Conservation (phyloP, 92 coral and sea anemone species). For the Siderastrea radians region DNA sequence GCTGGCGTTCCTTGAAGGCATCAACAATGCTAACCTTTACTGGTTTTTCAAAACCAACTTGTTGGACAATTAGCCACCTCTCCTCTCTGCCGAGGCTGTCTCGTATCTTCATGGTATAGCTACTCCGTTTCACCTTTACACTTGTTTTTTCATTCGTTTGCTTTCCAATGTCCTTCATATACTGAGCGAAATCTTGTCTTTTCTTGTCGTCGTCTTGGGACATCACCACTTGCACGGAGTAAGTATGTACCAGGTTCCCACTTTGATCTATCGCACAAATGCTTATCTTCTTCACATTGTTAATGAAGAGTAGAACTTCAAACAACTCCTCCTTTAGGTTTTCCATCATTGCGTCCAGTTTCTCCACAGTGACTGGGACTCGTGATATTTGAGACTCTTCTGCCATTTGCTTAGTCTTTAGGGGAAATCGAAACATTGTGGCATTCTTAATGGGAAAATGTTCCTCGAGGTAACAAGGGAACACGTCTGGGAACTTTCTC, state of each 20-base stretch:
- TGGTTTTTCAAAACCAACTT: conserved; percentile 65
- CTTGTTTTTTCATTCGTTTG: conserved; percentile 20
- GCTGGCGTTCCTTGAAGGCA: conserved; percentile 43
- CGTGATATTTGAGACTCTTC: conserved; percentile 44
- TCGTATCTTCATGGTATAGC: conserved; percentile 52
- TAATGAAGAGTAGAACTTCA: conserved; percentile 81
- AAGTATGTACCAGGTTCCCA: conserved; percentile 45
- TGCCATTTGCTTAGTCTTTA: conserved; percentile 61
- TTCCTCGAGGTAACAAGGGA: conserved; percentile 77
- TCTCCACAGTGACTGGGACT: conserved; percentile 15
- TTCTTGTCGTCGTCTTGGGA: conserved; percentile 52
- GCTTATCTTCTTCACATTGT: conserved; percentile 79
- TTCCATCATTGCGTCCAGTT: conserved; percentile 59
- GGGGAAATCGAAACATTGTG: conserved; percentile 87
- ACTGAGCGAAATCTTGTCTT: conserved; percentile 51
- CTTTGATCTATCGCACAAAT: conserved; percentile 58
- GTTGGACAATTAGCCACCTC: conserved; percentile 72
- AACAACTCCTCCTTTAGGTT: conserved; percentile 71
- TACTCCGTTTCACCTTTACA: conserved; percentile 28
- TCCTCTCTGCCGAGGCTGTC: conserved; percentile 51
- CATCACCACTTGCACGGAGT: conserved; percentile 61
- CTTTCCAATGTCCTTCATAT: conserved; percentile 31
- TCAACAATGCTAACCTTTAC: not conserved
- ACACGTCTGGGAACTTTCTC: conserved; percentile 71
- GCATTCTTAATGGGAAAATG: conserved; percentile 67